Conservation (phyloP, 2,797 vertebrate species). For the Arremon aurantiirostris region DNA sequence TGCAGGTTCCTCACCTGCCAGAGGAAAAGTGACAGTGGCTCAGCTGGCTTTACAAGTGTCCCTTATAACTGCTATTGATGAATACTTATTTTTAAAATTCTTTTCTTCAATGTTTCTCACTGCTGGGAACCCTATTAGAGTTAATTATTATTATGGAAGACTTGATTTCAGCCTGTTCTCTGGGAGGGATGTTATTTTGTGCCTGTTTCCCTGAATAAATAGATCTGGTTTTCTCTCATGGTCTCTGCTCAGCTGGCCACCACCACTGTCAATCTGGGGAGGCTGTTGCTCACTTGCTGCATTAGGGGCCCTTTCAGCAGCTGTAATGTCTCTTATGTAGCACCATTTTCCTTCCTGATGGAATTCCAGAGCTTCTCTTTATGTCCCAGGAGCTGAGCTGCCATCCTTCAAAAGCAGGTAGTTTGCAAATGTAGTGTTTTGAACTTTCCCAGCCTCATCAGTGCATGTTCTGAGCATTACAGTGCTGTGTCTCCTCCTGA, state of each 20-base stretch:
- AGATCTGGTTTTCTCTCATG: background rate
- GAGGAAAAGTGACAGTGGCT: background rate
- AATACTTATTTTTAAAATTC: background rate
- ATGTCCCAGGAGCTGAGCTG: background rate
- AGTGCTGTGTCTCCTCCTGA: background rate
- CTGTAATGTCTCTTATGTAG: background rate
- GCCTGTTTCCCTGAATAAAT: background rate
- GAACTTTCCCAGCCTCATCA: background rate
- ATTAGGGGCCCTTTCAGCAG: background rate
- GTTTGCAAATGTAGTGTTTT: background rate
- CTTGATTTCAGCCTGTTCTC: constrained; percentile 7
- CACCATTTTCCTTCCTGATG: background rate
- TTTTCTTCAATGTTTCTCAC: background rate
- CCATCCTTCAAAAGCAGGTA: background rate
- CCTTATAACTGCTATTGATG: background rate
- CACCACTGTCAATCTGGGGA: background rate
- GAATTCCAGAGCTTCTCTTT: background rate
- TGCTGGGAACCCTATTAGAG: background rate
- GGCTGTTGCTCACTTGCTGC: background rate
- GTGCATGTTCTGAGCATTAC: background rate
- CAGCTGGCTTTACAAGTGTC: background rate
- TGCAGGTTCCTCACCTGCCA: background rate
- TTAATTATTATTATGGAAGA: background rate
- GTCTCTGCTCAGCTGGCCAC: background rate
- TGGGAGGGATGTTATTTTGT: background rate